These are phyloP conservation scores for Tetrapedia diversipes DNA, from an alignment of 2,888 invertebrate genomes.

Conservation along the genomic window DNA sequence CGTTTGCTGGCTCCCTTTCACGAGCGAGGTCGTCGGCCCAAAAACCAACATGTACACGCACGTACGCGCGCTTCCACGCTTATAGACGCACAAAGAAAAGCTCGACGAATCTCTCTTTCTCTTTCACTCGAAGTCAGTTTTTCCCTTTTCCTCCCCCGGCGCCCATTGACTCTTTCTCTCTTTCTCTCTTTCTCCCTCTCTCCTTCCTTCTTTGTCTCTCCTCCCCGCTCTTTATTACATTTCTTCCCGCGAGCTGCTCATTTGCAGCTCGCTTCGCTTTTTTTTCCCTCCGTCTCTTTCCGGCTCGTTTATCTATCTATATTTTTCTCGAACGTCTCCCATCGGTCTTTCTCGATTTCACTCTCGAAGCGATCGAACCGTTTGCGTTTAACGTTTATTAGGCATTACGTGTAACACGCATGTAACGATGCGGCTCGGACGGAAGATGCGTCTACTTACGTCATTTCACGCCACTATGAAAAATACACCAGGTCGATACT, in stretches of 20 bases:
- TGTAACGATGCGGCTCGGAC: slow-evolving; percentile 6
- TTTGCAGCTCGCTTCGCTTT: neutral
- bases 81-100: slow-evolving; percentile 67
- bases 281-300: slow-evolving; percentile 22
- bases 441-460: slow-evolving; percentile 15
- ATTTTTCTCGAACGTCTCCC: neutral
- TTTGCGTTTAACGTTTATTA: neutral
- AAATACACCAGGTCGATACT: slow-evolving; percentile 22
- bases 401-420: neutral
- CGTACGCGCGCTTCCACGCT: slow-evolving; percentile 64
- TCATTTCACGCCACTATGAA: neutral
- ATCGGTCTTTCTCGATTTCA: neutral
- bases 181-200: neutral
- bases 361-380: slow-evolving; percentile 24
- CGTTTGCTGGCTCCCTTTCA: slow-evolving; percentile 69
- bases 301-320: neutral
- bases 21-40: slow-evolving; percentile 72
- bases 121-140: neutral
- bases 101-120: slow-evolving; percentile 48
- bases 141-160: slow-evolving; percentile 2
- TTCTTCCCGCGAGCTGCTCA: too few relatives aligned
- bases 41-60: slow-evolving; percentile 66
- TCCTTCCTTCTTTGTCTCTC: neutral
- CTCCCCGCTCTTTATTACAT: too few relatives aligned
- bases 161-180: neutral